Conservation (phyloP, 2,113 vertebrate genomes). For the Puntigrus tetrazona region DNA sequence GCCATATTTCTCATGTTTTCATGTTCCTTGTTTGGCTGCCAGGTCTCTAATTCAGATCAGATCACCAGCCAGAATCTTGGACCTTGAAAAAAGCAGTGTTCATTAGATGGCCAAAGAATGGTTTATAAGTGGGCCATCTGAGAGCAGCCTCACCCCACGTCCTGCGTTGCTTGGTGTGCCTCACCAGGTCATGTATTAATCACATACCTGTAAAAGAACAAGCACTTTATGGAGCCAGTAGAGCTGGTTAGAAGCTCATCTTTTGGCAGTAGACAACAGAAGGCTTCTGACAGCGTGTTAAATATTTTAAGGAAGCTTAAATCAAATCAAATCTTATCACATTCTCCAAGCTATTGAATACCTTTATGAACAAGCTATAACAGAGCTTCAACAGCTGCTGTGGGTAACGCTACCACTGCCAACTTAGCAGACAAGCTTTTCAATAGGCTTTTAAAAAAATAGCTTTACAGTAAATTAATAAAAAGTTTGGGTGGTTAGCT, state of each 20-base stretch:
- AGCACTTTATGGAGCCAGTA: not conserved
- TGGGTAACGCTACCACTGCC: not conserved
- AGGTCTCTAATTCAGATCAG: not conserved
- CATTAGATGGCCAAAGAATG: not conserved
- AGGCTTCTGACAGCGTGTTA: not conserved
- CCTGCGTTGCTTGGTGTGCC: not conserved
- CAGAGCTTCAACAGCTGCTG: not conserved
- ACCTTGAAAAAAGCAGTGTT: not conserved
- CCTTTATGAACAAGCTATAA: not conserved
- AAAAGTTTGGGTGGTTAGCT: not conserved
- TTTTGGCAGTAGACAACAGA: conserved; percentile 14
- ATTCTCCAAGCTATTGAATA: not conserved
- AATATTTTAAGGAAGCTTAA: not conserved
- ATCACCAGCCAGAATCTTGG: not conserved
- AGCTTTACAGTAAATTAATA: not conserved
- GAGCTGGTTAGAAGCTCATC: conserved; percentile 4
- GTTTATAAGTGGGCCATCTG: not conserved
- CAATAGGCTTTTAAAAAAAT: not conserved
- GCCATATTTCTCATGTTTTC: not conserved
- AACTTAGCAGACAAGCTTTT: not conserved
- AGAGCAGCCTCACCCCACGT: not conserved
- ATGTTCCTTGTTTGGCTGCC: not conserved
- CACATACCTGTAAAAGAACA: not conserved
- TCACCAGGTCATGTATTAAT: not conserved
- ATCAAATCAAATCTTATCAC: conserved; percentile 4